A percentile compares a stretch with the other conserved stretches of the same genome.
These are phyloP conservation scores for Conistra vaccinii DNA, from an alignment of 2,888 invertebrate genomes.

Conservation along the genomic window DNA sequence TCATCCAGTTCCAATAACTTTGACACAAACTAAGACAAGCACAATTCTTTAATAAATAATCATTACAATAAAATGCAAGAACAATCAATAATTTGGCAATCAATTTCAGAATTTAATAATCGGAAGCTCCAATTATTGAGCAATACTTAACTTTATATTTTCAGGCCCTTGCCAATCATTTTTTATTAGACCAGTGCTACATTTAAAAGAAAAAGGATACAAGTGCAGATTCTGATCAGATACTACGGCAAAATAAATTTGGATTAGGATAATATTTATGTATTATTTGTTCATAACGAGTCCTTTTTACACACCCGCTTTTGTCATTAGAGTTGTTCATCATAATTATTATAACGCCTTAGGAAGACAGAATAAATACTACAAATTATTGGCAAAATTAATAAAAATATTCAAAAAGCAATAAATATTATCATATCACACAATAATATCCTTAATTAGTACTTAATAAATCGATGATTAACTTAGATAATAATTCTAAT, in stretches of 20 bases:
- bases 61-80: constrained; percentile 59
- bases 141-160: constrained; percentile 73
- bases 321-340: constrained; percentile 44
- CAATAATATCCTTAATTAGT: constrained; percentile 72
- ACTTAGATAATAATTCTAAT: constrained; percentile 68
- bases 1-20: constrained; percentile 63
- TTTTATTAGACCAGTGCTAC: constrained; percentile 9
- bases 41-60: constrained; percentile 61
- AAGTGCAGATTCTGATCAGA: constrained; percentile 16
- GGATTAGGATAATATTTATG: constrained; percentile 9
- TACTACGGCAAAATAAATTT: constrained; percentile 24
- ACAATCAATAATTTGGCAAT: constrained; percentile 69
- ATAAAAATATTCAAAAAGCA: constrained; percentile 70
- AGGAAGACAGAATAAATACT: constrained; percentile 69
- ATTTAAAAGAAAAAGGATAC: constrained; percentile 7
- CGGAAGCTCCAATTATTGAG: constrained; percentile 86
- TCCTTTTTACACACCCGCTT: constrained; percentile 37
- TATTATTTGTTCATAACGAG: constrained; percentile 26
- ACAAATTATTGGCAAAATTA: constrained; percentile 63
- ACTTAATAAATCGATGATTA: constrained; percentile 66
- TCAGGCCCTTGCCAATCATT: constrained; percentile 54
- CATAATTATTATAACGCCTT: constrained; percentile 52
- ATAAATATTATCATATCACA: constrained; percentile 79
- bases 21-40: constrained; percentile 71
- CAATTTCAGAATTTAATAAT: constrained; percentile 59